These are phyloP conservation scores for Murina feae DNA, from an alignment of 2,113 vertebrate genomes.

Conservation along the genomic window DNA sequence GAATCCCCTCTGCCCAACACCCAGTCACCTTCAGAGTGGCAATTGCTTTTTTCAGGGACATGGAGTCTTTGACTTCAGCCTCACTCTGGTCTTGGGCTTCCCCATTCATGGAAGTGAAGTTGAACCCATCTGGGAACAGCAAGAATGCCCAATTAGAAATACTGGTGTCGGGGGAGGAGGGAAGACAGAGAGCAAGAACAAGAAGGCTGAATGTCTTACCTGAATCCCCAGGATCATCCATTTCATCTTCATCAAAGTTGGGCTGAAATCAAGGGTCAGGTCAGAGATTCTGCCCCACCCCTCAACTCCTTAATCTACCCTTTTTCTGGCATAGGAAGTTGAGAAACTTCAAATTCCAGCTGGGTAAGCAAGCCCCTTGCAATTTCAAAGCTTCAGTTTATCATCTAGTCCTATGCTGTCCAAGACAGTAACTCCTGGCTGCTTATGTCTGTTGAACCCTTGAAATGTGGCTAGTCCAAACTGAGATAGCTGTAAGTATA, in stretches of 20 bases:
- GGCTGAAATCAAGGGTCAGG: conserved; percentile 75
- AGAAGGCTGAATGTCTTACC: conserved; percentile 68
- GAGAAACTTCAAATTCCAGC: background rate
- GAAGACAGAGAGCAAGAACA: background rate
- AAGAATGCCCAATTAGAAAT: conserved; percentile 34
- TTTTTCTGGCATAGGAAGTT: background rate
- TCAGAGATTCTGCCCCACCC: background rate
- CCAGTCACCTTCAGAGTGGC: conserved; percentile 82
- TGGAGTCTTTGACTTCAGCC: conserved; percentile 75
- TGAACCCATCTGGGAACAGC: conserved; percentile 78
- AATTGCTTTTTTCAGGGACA: conserved; percentile 79
- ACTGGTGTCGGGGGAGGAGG: background rate
- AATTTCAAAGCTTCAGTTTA: background rate
- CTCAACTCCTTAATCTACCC: background rate
- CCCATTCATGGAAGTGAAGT: conserved; percentile 76
- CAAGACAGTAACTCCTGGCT: background rate
- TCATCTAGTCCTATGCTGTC: background rate
- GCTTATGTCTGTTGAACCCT: background rate
- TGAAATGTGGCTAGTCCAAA: background rate
- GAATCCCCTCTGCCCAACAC: background rate
- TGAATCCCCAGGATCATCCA: conserved; percentile 79
- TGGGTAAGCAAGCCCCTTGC: background rate
- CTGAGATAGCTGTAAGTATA: background rate
- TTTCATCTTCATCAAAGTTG: conserved; percentile 83
- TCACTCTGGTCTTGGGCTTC: conserved; percentile 76